Conservation (phyloP, 1,140 invertebrate genomes). For the Piezodorus guildinii region DNA sequence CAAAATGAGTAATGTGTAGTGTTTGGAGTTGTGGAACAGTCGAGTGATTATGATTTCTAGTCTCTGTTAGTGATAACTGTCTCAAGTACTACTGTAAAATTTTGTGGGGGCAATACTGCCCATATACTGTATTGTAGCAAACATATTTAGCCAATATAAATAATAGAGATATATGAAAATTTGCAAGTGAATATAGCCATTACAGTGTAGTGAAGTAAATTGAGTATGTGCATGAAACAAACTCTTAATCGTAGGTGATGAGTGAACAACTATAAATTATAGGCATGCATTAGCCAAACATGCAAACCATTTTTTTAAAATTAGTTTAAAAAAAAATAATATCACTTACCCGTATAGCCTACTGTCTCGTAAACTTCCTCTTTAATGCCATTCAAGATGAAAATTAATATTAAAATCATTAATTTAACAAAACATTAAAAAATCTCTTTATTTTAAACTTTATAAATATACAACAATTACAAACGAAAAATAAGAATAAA, state of each 20-base stretch:
- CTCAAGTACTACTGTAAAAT: no score
- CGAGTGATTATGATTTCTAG: no score
- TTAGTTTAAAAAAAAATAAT: not conserved
- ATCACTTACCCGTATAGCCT: conserved; percentile 60
- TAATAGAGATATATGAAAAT: not conserved
- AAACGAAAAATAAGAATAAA: no score
- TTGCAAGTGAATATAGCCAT: conserved; percentile 15
- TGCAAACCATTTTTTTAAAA: not conserved
- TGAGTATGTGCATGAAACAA: conserved; percentile 9
- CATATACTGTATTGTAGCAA: not conserved
- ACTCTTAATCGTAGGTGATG: not conserved
- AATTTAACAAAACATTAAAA: not conserved
- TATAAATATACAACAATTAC: not conserved
- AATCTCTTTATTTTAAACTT: conserved; percentile 6
- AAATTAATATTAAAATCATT: conserved; percentile 13
- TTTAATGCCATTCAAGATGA: conserved; percentile 31
- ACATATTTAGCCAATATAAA: not conserved
- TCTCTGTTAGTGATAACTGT: no score
- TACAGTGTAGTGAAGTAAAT: conserved; percentile 9
- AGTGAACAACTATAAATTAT: conserved; percentile 4
- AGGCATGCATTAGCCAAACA: conserved; percentile 16
- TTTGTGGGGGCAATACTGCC: not conserved
- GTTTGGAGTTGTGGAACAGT: no score
- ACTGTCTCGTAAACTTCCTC: conserved; percentile 59
- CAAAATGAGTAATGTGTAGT: no score